Base-by-base conservation (phyloP, 2,113 vertebrate genomes). In the Seriola rivoliana region DNA sequence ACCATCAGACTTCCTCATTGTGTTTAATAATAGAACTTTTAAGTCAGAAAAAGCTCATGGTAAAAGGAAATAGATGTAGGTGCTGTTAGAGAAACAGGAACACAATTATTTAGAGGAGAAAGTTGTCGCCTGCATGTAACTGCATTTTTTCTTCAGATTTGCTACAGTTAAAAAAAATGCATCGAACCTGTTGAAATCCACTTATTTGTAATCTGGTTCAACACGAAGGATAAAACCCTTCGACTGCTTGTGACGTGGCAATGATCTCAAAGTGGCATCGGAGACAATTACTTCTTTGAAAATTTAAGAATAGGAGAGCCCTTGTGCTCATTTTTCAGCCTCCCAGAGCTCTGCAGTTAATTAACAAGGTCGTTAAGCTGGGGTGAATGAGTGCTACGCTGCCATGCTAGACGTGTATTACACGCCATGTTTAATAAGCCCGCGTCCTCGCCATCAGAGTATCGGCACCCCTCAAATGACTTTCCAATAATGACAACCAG, bases 401-500 rank as follows among this genome's bases (percentile, higher is more conserved):
- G 85, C 75, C 70, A 60, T 80, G 83, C 70, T 68, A 63, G 58
- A 86, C 77, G 81, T 85, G 82, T 86, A 85, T 81, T 84, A 88
- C 88, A 88, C 58, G 19, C 62, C 66, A 59, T 85, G 84, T 88
- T 91, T 91, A 91, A 93, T 91, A 91, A 92, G 81, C 72, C 84
- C 4, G 74, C 52, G 21, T 87, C 86, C 78, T 59, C 1, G 16
- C 89, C 68, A 69, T 87, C 88, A 71, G 50, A 75, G 62, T 88
- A 91, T 93, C 29, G 85, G 86, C 91, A 90, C 65, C 42, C 71
- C 77, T 89, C 71, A 88, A 93, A 93, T 93, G 89, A 80, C 89
- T 90, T 93, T 91, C 88, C 91, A 80, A 90, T 92, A 92, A 93
- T 87, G 92, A 92, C 83, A 75, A 81, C 55, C 64, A 29, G 71